Evolutionary conservation across 2,113 vertebrate genomes (phyloP).

Genomic region (Coregonus clupeaformis): DNA sequence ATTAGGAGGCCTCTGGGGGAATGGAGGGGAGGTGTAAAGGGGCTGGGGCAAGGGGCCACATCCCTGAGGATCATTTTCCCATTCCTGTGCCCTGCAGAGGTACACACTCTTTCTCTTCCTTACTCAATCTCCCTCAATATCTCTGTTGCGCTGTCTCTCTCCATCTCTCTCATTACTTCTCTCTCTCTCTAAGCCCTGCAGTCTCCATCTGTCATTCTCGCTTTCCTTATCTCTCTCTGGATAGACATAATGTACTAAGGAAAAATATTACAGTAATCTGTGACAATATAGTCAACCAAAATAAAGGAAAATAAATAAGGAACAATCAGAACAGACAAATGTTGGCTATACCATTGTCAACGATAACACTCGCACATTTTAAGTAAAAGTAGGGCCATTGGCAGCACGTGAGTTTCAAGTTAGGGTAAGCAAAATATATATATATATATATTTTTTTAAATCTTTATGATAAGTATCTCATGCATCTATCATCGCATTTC

Average conservation of each 20-base stretch:
- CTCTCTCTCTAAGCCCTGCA: background rate
- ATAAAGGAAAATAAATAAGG: no score
- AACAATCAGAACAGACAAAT: no score
- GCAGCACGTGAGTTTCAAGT: no score
- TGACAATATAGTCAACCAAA: no score
- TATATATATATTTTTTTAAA: no score
- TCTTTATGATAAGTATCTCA: no score
- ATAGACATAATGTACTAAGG: background rate
- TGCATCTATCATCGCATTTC: no score
- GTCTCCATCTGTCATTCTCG: background rate
- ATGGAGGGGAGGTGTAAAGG: background rate
- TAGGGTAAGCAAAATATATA: no score
- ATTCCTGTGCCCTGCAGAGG: background rate
- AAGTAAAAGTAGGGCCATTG: no score
- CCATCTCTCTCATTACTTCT: background rate
- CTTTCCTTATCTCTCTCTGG: background rate
- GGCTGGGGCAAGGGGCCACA: slow-evolving; percentile 28
- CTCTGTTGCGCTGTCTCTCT: background rate
- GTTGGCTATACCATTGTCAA: no score
- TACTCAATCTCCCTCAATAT: background rate
- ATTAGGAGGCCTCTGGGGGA: slow-evolving; percentile 21
- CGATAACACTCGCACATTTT: no score
- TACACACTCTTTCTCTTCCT: background rate
- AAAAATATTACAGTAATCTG: no score
- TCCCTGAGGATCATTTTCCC: background rate